Percentiles rank a stretch among this genome's conserved stretches.
Conservation (phyloP, 2,797 vertebrate genomes). For the Sebastes taczanowskii region DNA sequence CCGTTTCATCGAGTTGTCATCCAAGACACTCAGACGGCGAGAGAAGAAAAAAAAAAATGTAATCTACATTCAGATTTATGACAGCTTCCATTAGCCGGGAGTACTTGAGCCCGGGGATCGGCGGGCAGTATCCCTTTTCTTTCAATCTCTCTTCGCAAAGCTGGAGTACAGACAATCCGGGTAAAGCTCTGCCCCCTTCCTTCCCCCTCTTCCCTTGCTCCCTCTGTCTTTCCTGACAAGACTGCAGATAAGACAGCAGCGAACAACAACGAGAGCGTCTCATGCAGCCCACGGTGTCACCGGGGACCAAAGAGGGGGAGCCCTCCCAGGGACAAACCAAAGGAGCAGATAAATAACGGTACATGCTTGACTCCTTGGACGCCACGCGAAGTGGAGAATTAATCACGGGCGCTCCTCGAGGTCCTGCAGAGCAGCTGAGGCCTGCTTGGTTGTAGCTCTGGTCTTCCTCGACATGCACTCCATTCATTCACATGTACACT, state of each 20-base stretch:
- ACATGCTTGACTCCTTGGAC: constrained; percentile 59
- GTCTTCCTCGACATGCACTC: neutral
- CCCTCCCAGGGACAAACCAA: constrained; percentile 45
- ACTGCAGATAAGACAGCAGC: constrained; percentile 62
- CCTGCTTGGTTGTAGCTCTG: constrained; percentile 16
- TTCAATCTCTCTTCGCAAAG: constrained; percentile 42
- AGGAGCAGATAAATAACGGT: constrained; percentile 66
- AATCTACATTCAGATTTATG: constrained; percentile 61
- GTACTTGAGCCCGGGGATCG: constrained; percentile 12
- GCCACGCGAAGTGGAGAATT: constrained; percentile 50
- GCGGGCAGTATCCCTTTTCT: constrained; percentile 34
- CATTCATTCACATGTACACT: neutral
- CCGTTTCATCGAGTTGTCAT: constrained; percentile 38
- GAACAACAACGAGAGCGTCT: constrained; percentile 64
- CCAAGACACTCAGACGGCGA: constrained; percentile 18
- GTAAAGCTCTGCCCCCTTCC: constrained; percentile 18
- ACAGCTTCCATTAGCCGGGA: constrained; percentile 49
- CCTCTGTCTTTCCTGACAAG: constrained; percentile 55
- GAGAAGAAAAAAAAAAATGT: constrained; percentile 2
- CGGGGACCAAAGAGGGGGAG: constrained; percentile 54
- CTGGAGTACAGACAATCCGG: constrained; percentile 34
- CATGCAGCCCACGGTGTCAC: constrained; percentile 44
- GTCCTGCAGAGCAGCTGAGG: constrained; percentile 58
- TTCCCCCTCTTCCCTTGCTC: constrained; percentile 3
- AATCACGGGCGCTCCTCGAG: constrained; percentile 35